Conservation (phyloP, 2,888 invertebrate genomes). For the Nymphalis c-album region DNA sequence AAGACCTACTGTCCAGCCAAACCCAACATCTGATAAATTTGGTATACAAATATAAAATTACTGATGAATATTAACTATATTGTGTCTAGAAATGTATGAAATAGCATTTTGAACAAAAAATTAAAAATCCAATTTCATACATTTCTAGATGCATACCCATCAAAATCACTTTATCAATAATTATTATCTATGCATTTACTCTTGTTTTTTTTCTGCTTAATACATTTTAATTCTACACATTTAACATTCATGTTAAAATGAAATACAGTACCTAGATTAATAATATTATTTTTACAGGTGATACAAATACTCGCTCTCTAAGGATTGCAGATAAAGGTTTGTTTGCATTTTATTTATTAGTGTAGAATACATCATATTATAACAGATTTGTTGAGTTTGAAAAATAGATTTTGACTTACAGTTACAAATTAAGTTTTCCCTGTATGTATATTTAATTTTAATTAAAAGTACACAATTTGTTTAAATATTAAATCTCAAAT, state of each 20-base stretch:
- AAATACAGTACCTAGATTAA: background rate
- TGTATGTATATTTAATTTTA: no score
- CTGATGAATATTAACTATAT: background rate
- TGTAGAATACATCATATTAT: no score
- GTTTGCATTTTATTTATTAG: slow-evolving; percentile 9
- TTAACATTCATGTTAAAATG: background rate
- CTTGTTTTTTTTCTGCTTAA: no score
- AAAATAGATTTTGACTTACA: no score
- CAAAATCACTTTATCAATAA: background rate
- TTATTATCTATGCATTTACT: background rate
- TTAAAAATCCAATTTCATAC: background rate
- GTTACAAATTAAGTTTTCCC: no score
- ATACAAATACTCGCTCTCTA: slow-evolving; percentile 35
- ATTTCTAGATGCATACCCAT: no score
- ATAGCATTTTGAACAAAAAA: background rate
- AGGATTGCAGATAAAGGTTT: slow-evolving; percentile 61
- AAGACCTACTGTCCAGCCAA: slow-evolving; percentile 5
- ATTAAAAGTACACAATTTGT: no score
- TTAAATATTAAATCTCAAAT: no score
- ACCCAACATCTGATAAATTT: slow-evolving; percentile 30
- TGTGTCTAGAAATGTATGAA: no score
- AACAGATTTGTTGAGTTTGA: no score
- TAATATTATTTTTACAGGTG: slow-evolving; percentile 42
- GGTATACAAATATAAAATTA: slow-evolving; percentile 29
- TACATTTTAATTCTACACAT: no score